Percentiles rank a stretch among this genome's conserved stretches.
Evolutionary conservation across 2,113 vertebrate genomes (phyloP).

Genomic region (Dendrocopos noguchii): DNA sequence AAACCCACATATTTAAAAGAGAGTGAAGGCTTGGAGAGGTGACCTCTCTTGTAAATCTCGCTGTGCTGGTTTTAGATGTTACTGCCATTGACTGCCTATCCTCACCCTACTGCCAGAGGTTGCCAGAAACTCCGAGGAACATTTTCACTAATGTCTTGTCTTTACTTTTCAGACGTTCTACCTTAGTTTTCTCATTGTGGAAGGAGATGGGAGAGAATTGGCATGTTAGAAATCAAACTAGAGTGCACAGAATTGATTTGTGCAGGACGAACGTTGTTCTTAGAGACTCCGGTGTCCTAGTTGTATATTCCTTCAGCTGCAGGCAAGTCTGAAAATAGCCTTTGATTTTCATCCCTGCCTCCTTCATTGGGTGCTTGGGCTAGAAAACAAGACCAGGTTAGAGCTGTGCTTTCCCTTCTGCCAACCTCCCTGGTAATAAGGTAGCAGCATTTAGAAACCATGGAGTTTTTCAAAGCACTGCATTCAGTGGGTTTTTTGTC

Average conservation of each 20-base stretch:
- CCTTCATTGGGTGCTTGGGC: background rate
- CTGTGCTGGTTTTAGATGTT: constrained; percentile 54
- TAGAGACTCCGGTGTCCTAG: accelerated
- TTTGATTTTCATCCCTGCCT: background rate
- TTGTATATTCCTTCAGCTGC: background rate
- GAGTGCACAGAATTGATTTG: background rate
- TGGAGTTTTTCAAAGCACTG: background rate
- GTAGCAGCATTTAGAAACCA: background rate
- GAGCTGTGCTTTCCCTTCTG: background rate
- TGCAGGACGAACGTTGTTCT: background rate
- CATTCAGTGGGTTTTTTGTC: background rate
- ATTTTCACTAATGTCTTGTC: background rate
- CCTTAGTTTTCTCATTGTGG: background rate
- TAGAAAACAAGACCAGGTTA: background rate
- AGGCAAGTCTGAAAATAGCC: background rate
- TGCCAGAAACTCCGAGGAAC: background rate
- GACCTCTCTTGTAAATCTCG: constrained; percentile 63
- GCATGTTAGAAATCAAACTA: background rate
- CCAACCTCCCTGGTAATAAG: background rate
- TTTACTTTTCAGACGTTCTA: background rate
- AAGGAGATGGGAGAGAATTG: background rate
- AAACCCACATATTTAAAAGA: constrained; percentile 46
- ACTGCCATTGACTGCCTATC: background rate
- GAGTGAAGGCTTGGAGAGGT: constrained; percentile 7
- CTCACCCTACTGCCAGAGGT: background rate